Conservation (phyloP, 1,140 invertebrate species). For the Brachionus plicatilis region DNA sequence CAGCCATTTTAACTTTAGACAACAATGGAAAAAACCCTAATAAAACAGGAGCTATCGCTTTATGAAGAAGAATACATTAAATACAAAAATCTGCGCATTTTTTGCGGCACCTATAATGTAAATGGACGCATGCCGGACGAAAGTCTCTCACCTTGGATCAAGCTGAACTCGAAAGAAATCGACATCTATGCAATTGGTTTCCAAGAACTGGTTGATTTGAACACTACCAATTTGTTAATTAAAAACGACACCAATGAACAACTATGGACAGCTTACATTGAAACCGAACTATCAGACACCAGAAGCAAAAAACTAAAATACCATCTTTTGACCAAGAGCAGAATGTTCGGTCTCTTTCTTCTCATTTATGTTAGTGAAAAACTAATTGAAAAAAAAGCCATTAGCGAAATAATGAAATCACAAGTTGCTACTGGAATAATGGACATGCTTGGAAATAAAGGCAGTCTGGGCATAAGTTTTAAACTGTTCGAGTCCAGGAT, state of each 20-base stretch:
- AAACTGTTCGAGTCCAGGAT: constrained; percentile 83
- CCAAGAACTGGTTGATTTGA: constrained; percentile 98
- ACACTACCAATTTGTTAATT: constrained; percentile 72
- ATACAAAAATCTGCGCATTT: constrained; percentile 1
- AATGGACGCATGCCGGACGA: constrained; percentile 62
- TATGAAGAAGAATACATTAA: constrained; percentile 32
- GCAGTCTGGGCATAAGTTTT: constrained; percentile 85
- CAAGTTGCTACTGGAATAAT: constrained; percentile 95
- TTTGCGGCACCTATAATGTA: constrained; percentile 26
- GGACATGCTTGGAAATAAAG: constrained; percentile 81
- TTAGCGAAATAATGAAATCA: constrained; percentile 77
- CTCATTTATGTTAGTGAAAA: constrained; percentile 50
- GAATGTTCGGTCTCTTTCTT: constrained; percentile 85
- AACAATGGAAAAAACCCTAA: not conserved
- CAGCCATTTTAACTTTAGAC: not conserved
- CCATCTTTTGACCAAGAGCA: constrained; percentile 91
- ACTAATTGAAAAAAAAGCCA: constrained; percentile 1
- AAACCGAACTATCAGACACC: not conserved
- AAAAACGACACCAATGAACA: constrained; percentile 33
- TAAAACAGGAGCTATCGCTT: constrained; percentile 5
- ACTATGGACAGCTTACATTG: constrained; percentile 59
- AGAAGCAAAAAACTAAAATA: not conserved
- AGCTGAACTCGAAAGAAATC: constrained; percentile 45
- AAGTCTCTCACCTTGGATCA: constrained; percentile 39
- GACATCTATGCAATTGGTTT: constrained; percentile 97